These are phyloP conservation scores for Girardinus metallicus DNA, from an alignment of 2,797 vertebrate species.

Conservation along the genomic window DNA sequence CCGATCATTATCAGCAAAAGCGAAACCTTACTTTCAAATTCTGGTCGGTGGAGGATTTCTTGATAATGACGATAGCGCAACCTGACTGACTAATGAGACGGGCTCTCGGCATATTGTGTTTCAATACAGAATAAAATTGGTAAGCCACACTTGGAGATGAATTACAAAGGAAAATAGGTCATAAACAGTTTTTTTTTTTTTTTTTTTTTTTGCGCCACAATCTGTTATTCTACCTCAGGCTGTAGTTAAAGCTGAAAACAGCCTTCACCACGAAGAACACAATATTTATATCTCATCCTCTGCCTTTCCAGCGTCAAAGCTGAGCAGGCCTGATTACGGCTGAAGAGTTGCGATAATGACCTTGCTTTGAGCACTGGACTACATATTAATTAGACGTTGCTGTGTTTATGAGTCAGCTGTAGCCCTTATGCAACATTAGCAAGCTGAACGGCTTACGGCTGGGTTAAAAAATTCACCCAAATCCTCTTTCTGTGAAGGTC, in stretches of 20 bases:
- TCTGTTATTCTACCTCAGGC: slow-evolving; percentile 48
- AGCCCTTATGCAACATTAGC: slow-evolving; percentile 56
- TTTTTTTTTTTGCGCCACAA: slow-evolving; percentile 46
- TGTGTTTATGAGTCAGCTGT: slow-evolving; percentile 73
- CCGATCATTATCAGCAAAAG: slow-evolving; percentile 29
- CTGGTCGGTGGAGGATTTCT: slow-evolving; percentile 36
- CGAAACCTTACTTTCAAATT: slow-evolving; percentile 44
- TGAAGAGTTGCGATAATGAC: slow-evolving; percentile 74
- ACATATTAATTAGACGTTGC: slow-evolving; percentile 76
- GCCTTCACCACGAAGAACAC: slow-evolving; percentile 40
- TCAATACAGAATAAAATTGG: neutral
- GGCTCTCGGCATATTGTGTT: neutral
- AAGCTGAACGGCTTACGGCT: slow-evolving; percentile 35
- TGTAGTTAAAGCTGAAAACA: slow-evolving; percentile 48
- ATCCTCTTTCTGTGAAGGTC: slow-evolving; percentile 22
- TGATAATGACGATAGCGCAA: slow-evolving; percentile 21
- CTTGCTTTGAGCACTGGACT: slow-evolving; percentile 68
- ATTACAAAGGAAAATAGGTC: slow-evolving; percentile 40
- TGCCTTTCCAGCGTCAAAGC: slow-evolving; percentile 48
- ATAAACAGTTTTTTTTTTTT: slow-evolving; percentile 37
- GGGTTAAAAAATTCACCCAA: slow-evolving; percentile 43
- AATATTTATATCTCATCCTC: slow-evolving; percentile 57
- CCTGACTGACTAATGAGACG: neutral
- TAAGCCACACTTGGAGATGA: neutral
- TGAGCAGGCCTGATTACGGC: slow-evolving; percentile 56